A percentile compares a stretch with the other conserved stretches of the same genome.
Evolutionary conservation across 92 coral and sea anemone species (phyloP).

Genomic region (Palythoa heliodiscus): DNA sequence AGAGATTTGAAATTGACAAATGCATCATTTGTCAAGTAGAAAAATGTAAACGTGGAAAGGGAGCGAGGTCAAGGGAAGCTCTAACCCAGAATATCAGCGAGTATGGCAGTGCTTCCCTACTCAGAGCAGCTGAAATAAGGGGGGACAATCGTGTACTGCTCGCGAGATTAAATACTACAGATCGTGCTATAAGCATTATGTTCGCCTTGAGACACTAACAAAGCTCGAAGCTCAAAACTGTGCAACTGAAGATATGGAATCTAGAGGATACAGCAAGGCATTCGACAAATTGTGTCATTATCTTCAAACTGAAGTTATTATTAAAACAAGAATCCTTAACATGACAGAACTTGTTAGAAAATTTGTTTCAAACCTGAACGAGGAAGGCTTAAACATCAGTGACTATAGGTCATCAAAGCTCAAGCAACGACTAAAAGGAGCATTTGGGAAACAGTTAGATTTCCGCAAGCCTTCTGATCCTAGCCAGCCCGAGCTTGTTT

Average conservation of each 20-base stretch:
- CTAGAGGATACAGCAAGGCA: conserved; percentile 34
- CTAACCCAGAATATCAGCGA: conserved; percentile 41
- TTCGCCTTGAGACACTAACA: conserved; percentile 28
- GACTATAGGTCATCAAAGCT: conserved; percentile 66
- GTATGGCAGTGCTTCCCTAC: background rate
- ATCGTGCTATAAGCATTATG: conserved; percentile 53
- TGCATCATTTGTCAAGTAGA: background rate
- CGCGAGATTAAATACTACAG: conserved; percentile 55
- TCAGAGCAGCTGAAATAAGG: conserved; percentile 41
- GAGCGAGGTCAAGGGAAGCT: conserved; percentile 43
- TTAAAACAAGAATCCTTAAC: background rate
- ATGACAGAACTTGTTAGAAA: conserved; percentile 37
- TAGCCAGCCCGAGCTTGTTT: conserved; percentile 53
- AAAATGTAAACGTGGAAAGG: too few species aligned
- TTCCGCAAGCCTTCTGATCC: conserved; percentile 53
- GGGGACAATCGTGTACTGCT: conserved; percentile 40
- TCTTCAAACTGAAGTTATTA: conserved; percentile 11
- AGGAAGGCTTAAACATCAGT: conserved; percentile 40
- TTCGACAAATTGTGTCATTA: conserved; percentile 41
- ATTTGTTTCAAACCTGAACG: conserved; percentile 36
- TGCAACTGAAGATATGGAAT: conserved; percentile 23
- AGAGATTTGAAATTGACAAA: too few species aligned
- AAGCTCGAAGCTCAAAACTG: conserved; percentile 38
- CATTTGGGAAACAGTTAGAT: conserved; percentile 54
- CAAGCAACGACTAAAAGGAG: conserved; percentile 53